Evolutionary conservation across 2,888 invertebrate species (phyloP), one percentile per base, ranked within the genome.

Genomic region (Electrophaes corylata): DNA sequence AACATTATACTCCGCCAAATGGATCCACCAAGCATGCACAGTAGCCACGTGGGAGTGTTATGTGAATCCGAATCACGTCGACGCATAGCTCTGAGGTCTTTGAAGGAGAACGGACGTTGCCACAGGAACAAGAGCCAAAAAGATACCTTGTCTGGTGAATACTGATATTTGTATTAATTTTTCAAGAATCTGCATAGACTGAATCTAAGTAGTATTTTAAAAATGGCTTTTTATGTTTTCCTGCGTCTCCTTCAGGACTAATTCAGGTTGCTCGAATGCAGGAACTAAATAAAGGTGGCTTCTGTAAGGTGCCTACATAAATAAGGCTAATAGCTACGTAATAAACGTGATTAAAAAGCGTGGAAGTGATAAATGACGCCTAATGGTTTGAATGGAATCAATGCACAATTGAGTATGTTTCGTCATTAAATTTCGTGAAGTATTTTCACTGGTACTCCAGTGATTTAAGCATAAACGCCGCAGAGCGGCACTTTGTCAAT

Each of bases 401-500:
- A 19, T 31, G 53, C 39, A 46, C 31, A 45, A 20, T 29, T 26
- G 12, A 8, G 20, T 29, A 41, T 49, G 33, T 53, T 33, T 33
- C 23, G 19, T 46, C 20, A 40, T 29, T 45, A 19, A 37, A 37
- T 39, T 39, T 37, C 18, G 23, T 52, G 56, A 57, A 49, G 53
- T 54, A 55, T 48, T 47, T 35, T 46, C 49, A 23, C 55, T 44
- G 54, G 29, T 43, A 44, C 40, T 51, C 37, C 46, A 41, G 54
- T 57, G 44, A 53, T 53, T 44, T 52, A 57, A 56, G 62, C 51
- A 46, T 59, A 55, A 48, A 54, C 43, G 65, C 60, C 65, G 65
- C 65, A 12, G 64, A 62, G 62, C 65, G 65, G 67, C 64, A 43
- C 35, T 54, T 58, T 57, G 55, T 57, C 31, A 59, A 63, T 67